These are phyloP conservation scores for Ornithoptera priamus DNA, from an alignment of 2,888 invertebrate species.

Conservation along the genomic window DNA sequence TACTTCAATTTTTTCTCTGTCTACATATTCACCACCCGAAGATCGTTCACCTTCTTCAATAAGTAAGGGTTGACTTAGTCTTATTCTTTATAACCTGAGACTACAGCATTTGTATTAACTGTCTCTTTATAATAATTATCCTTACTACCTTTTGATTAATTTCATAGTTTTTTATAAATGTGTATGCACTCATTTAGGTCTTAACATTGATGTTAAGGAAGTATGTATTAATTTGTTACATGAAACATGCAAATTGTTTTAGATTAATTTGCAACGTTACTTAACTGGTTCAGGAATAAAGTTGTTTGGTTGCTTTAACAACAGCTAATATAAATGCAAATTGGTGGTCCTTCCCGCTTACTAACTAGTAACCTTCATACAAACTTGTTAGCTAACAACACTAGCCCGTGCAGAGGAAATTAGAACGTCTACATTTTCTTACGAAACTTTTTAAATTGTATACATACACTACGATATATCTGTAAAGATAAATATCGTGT, in stretches of 20 bases:
- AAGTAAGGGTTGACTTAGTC: too few species aligned
- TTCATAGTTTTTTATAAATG: too few species aligned
- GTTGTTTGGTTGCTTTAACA: slow-evolving; percentile 13
- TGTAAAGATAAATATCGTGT: too few species aligned
- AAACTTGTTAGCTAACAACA: slow-evolving; percentile 17
- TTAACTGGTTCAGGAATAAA: slow-evolving; percentile 8
- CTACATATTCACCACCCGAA: too few species aligned
- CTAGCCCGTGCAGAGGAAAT: slow-evolving; percentile 7
- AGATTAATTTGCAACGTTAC: slow-evolving; percentile 13
- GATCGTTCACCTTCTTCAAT: too few species aligned
- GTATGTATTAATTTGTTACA: not conserved
- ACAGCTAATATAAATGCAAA: slow-evolving; percentile 28
- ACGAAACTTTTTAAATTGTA: not conserved
- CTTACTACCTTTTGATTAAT: too few species aligned
- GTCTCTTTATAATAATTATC: too few species aligned
- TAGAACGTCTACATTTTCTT: slow-evolving; percentile 6
- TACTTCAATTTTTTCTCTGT: too few species aligned
- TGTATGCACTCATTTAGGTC: not conserved
- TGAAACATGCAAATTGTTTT: slow-evolving; percentile 11
- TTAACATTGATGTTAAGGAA: not conserved
- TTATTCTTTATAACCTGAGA: too few species aligned
- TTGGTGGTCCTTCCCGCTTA: slow-evolving; percentile 20
- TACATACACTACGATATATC: too few species aligned
- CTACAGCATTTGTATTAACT: too few species aligned
- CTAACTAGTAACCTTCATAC: slow-evolving; percentile 25